Conservation (phyloP, 2,113 vertebrate genomes). For the Seriola aureovittata region DNA sequence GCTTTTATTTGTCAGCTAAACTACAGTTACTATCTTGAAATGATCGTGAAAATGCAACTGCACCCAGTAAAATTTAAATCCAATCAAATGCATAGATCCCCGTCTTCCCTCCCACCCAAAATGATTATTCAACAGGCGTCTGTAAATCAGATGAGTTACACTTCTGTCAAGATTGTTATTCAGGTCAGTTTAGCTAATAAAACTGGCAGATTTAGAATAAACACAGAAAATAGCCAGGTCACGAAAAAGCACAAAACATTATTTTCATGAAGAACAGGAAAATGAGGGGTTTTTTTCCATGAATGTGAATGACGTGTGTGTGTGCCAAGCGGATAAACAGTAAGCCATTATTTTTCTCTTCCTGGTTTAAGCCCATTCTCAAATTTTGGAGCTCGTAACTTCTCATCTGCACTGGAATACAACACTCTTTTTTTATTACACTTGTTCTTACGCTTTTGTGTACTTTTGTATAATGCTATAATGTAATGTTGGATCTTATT, state of each 20-base stretch:
- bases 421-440: no score
- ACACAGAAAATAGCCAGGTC: neutral
- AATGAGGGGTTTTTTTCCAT: neutral
- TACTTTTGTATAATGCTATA: neutral
- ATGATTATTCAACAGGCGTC: neutral
- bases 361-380: neutral
- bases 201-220: neutral
- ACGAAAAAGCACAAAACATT: conserved; percentile 11
- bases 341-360: conserved; percentile 16
- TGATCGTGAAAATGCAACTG: neutral
- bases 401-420: conserved; percentile 14
- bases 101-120: no score
- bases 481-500: neutral
- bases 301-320: neutral
- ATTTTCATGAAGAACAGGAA: neutral
- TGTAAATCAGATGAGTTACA: neutral
- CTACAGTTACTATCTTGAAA: neutral
- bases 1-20: neutral
- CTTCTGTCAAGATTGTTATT: neutral
- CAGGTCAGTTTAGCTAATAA: neutral
- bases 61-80: neutral
- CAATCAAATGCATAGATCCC: neutral
- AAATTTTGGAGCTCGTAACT: neutral
- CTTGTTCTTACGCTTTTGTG: neutral
- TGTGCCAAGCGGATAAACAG: conserved; percentile 13